A percentile compares a stretch with the other conserved stretches of the same genome.
These are phyloP conservation scores for Mandrillus leucophaeus DNA, from an alignment of 2,113 vertebrate genomes.

Conservation along the genomic window DNA sequence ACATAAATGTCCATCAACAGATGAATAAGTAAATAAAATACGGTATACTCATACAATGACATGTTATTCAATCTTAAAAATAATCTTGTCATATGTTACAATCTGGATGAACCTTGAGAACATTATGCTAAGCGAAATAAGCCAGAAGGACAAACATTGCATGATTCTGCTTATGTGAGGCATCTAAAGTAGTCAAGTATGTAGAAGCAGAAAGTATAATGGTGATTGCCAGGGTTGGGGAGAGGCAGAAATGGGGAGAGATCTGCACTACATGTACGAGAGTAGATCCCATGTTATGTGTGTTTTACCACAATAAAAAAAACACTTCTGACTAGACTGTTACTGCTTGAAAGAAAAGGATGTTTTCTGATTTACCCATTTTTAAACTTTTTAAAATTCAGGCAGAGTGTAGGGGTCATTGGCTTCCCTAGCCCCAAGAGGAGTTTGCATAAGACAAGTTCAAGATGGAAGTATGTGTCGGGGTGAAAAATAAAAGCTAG, in stretches of 20 bases:
- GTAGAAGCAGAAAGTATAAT: not conserved
- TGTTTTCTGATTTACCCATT: not conserved
- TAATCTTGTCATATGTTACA: not conserved
- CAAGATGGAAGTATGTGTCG: not conserved
- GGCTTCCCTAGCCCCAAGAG: not conserved
- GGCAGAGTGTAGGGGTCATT: not conserved
- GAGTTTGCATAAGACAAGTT: not conserved
- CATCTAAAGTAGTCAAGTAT: not conserved
- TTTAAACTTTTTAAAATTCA: not conserved
- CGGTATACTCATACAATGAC: not conserved
- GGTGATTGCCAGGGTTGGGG: fast-evolving
- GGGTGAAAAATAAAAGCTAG: not conserved
- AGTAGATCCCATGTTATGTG: too few relatives aligned
- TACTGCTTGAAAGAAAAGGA: not conserved
- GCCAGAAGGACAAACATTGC: not conserved
- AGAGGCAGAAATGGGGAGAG: not conserved
- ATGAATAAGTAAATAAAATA: not conserved
- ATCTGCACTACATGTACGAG: fast-evolving
- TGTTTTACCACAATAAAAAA: not conserved
- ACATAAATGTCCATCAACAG: not conserved
- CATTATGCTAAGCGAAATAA: not conserved
- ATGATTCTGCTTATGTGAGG: not conserved
- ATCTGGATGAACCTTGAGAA: not conserved
- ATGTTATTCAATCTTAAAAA: not conserved
- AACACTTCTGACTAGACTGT: not conserved